Conservation (phyloP, 2,113 vertebrate genomes). For the Columba livia region DNA sequence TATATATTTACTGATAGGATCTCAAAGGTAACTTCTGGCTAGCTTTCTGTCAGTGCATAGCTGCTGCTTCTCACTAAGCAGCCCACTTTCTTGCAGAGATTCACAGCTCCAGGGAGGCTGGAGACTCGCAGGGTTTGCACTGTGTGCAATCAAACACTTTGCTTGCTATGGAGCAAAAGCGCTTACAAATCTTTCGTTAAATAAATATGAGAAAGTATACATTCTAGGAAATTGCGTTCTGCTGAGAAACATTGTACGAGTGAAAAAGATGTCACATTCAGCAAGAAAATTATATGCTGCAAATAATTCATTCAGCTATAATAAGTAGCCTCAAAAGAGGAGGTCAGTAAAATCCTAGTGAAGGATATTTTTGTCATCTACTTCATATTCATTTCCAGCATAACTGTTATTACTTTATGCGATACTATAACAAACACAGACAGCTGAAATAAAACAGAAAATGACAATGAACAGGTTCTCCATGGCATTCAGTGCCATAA, state of each 20-base stretch:
- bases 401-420: slow-evolving; percentile 61
- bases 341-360: slow-evolving; percentile 62
- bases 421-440: slow-evolving; percentile 21
- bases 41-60: neutral
- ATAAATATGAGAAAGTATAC: slow-evolving; percentile 39
- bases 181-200: slow-evolving; percentile 49
- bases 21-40: neutral
- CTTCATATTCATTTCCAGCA: slow-evolving; percentile 55
- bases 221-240: slow-evolving; percentile 35
- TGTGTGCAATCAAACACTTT: slow-evolving; percentile 26
- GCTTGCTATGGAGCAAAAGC: slow-evolving; percentile 5
- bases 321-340: slow-evolving; percentile 73
- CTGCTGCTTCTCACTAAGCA: neutral
- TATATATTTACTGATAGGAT: neutral
- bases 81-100: neutral
- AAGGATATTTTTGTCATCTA: slow-evolving; percentile 58
- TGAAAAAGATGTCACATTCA: slow-evolving; percentile 48
- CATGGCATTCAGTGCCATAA: slow-evolving; percentile 9
- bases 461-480: slow-evolving; percentile 55
- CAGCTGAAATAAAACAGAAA: slow-evolving; percentile 57
- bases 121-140: neutral
- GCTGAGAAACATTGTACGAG: neutral
- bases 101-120: slow-evolving; percentile 9
- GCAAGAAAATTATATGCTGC: slow-evolving; percentile 71
- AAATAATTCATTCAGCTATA: slow-evolving; percentile 61